Evolutionary conservation across 2,797 vertebrate species (phyloP).

Genomic region (Hippoglossus hippoglossus): DNA sequence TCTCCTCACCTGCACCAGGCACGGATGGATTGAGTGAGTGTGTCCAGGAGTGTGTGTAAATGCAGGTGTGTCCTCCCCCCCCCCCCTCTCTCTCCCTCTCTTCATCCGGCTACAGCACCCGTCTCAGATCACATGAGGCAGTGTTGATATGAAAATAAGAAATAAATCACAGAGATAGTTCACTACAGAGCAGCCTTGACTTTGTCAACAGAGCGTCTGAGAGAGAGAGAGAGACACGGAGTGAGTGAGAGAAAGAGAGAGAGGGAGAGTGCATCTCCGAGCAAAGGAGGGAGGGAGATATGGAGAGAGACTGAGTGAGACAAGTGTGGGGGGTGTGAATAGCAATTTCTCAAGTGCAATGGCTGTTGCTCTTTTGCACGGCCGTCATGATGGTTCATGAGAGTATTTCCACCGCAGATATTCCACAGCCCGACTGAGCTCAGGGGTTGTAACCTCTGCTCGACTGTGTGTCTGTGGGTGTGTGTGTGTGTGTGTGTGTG

Average conservation of each 20-base stretch:
- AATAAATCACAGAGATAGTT: conserved; percentile 80
- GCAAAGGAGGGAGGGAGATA: conserved; percentile 38
- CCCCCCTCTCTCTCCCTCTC: conserved; percentile 26
- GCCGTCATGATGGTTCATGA: conserved; percentile 42
- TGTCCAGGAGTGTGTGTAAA: conserved; percentile 45
- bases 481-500: background rate
- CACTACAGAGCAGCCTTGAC: conserved; percentile 81
- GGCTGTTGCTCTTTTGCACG: conserved; percentile 57
- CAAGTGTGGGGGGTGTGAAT: conserved; percentile 51
- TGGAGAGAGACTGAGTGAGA: conserved; percentile 61
- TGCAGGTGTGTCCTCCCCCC: conserved; percentile 32
- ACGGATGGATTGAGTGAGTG: conserved; percentile 44
- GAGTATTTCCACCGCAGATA: conserved; percentile 22
- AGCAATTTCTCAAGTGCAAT: conserved; percentile 69
- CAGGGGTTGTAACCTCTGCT: conserved; percentile 1
- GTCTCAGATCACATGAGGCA: conserved; percentile 62
- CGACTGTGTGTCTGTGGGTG: background rate
- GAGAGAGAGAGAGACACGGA: conserved; percentile 33
- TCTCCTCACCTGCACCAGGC: conserved; percentile 56
- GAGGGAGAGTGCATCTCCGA: conserved; percentile 51
- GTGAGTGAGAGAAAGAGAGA: conserved; percentile 31
- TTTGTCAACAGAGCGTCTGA: conserved; percentile 77
- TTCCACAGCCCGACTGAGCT: conserved; percentile 6
- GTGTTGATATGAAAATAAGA: conserved; percentile 76
- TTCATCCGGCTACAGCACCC: conserved; percentile 50